phyloP scores from a whole-genome alignment of 2,888 invertebrate species.

The Halictus quadricinctus region DNA sequence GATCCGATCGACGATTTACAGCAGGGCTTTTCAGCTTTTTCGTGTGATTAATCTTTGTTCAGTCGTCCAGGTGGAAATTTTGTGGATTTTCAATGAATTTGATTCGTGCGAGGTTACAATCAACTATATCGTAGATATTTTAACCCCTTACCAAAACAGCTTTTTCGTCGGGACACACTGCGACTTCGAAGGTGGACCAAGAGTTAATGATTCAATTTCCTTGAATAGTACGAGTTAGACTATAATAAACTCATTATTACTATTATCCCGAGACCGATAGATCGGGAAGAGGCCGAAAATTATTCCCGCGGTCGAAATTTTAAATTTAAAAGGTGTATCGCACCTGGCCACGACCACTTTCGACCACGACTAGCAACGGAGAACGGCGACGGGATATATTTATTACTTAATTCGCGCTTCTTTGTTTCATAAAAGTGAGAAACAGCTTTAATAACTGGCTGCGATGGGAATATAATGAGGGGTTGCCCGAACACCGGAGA shows the following conservation, averaged over 20 bases:
- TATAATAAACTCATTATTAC: slow-evolving; percentile 8
- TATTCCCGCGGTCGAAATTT: slow-evolving; percentile 51
- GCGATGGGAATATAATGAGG: slow-evolving; percentile 75
- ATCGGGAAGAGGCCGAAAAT: slow-evolving; percentile 7
- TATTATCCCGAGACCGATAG: neutral
- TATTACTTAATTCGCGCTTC: slow-evolving; percentile 80
- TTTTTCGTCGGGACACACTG: neutral
- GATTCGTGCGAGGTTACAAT: too few species aligned
- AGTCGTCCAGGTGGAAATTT: too few species aligned
- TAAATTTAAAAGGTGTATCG: slow-evolving; percentile 50
- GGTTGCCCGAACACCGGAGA: slow-evolving; percentile 72
- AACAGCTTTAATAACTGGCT: slow-evolving; percentile 80
- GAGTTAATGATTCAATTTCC: neutral
- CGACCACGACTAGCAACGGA: slow-evolving; percentile 14
- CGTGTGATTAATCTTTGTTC: too few species aligned
- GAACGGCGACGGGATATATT: slow-evolving; percentile 71
- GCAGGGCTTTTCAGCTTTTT: neutral
- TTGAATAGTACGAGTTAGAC: neutral
- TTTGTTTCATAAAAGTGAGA: slow-evolving; percentile 81
- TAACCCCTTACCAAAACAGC: neutral
- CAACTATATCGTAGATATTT: neutral
- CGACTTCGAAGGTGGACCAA: neutral
- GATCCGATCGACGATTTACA: neutral
- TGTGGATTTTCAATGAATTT: neutral
- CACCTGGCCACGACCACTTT: slow-evolving; percentile 63